phyloP scores from a whole-genome alignment of 2,113 vertebrate genomes.

The Toxostoma redivivum region DNA sequence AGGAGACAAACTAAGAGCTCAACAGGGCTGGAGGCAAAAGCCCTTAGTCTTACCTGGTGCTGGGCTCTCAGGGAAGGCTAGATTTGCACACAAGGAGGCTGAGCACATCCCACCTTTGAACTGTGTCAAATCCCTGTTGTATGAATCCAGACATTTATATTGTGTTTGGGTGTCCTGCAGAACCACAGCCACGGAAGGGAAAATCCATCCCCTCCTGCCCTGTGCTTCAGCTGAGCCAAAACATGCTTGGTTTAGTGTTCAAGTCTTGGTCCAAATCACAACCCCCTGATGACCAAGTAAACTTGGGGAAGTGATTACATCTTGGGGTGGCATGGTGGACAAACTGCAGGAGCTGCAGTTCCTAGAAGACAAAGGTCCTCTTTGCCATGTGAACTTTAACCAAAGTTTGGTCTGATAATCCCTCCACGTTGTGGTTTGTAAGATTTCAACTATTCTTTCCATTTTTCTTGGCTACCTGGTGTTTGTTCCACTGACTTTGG shows the following conservation, averaged over 20 bases:
- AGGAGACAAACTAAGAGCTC: not conserved
- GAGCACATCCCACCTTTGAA: not conserved
- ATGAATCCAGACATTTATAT: not conserved
- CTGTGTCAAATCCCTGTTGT: not conserved
- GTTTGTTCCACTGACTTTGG: not conserved
- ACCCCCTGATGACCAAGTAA: not conserved
- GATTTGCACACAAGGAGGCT: not conserved
- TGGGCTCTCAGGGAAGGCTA: not conserved
- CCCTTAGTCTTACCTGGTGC: not conserved
- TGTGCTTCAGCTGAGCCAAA: not conserved
- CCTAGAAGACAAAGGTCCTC: not conserved
- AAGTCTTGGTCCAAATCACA: not conserved
- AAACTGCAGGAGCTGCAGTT: not conserved
- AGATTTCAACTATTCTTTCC: conserved; percentile 4
- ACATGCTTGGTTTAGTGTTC: not conserved
- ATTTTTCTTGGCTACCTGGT: conserved; percentile 23
- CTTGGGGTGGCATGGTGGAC: not conserved
- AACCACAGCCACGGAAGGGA: not conserved
- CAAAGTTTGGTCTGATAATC: not conserved
- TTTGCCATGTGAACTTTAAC: not conserved
- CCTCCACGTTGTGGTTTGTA: not conserved
- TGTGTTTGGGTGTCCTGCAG: not conserved
- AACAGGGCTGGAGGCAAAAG: not conserved
- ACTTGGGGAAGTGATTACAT: not conserved
- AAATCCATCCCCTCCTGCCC: not conserved